Percentiles rank a stretch among this genome's conserved stretches.
phyloP scores from a whole-genome alignment of 2,888 invertebrate species.

The Plebejus anna region DNA sequence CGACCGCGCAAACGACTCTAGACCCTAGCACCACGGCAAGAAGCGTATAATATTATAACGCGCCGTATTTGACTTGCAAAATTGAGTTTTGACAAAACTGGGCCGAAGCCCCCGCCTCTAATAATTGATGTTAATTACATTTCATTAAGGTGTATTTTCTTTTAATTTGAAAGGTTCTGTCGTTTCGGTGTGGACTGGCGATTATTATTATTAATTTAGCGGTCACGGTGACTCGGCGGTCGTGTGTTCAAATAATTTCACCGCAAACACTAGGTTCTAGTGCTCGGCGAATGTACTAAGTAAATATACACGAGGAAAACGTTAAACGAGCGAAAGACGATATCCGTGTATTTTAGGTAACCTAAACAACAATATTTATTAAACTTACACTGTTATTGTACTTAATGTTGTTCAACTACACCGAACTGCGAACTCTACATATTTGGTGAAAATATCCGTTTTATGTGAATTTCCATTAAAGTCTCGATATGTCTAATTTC shows the following conservation, averaged over 20 bases:
- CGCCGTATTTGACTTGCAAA: conserved; percentile 70
- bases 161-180: conserved; percentile 49
- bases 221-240: not conserved
- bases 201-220: conserved; percentile 33
- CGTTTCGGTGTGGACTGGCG: conserved; percentile 37
- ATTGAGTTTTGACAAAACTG: conserved; percentile 75
- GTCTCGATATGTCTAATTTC: not conserved
- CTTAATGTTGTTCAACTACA: no score
- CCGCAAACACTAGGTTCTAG: conserved; percentile 8
- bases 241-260: conserved; percentile 9
- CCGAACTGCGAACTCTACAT: no score
- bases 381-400: not conserved
- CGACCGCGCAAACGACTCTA: conserved; percentile 30
- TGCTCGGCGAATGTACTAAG: not conserved
- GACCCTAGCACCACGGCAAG: not conserved
- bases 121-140: conserved; percentile 56
- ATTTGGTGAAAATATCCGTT: no score
- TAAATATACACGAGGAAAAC: not conserved
- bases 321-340: not conserved
- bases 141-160: conserved; percentile 49
- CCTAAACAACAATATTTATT: conserved; percentile 6
- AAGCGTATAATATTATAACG: not conserved
- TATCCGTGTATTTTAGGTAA: conserved; percentile 11
- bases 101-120: conserved; percentile 51
- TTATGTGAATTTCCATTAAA: no score